Percentiles rank a stretch among this genome's conserved stretches.
Evolutionary conservation across 2,797 vertebrate species (phyloP).

Genomic region (Lophius americanus): DNA sequence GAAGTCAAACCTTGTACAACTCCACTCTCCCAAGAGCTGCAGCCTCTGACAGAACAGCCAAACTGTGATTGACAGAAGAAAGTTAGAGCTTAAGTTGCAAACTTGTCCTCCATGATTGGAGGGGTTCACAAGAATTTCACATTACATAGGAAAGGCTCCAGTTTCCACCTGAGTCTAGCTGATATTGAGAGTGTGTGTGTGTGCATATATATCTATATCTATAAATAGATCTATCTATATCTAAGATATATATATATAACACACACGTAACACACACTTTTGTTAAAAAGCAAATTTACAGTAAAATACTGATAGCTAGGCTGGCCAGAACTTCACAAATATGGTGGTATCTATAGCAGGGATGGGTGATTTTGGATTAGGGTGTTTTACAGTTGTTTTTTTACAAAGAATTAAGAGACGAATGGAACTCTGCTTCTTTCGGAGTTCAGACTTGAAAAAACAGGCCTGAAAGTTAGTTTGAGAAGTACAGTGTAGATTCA

Average conservation of each 20-base stretch:
- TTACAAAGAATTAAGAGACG: too few relatives aligned
- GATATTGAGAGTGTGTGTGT: too few relatives aligned
- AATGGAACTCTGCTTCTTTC: background rate
- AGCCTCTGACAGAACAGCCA: conserved; percentile 10
- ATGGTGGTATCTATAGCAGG: too few relatives aligned
- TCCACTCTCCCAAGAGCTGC: conserved; percentile 1
- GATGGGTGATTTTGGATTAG: too few relatives aligned
- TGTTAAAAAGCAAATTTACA: too few relatives aligned
- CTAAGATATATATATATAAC: too few relatives aligned
- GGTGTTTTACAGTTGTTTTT: too few relatives aligned
- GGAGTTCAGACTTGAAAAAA: background rate
- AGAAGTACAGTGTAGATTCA: conserved; percentile 1
- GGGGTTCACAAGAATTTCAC: conserved; percentile 1
- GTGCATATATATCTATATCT: too few relatives aligned
- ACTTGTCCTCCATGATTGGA: conserved; percentile 21
- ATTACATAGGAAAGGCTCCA: background rate
- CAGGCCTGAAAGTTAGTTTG: conserved; percentile 5
- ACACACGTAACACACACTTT: too few relatives aligned
- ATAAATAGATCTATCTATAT: too few relatives aligned
- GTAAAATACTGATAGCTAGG: too few relatives aligned
- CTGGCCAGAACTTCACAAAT: too few relatives aligned
- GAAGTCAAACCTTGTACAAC: conserved; percentile 33
- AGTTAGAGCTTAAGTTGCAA: conserved; percentile 24
- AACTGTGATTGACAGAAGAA: conserved; percentile 40
- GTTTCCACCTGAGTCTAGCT: background rate